A percentile compares a stretch with the other conserved stretches of the same genome.
Evolutionary conservation across 2,888 invertebrate species (phyloP).

Genomic region (Brenthis hecate): DNA sequence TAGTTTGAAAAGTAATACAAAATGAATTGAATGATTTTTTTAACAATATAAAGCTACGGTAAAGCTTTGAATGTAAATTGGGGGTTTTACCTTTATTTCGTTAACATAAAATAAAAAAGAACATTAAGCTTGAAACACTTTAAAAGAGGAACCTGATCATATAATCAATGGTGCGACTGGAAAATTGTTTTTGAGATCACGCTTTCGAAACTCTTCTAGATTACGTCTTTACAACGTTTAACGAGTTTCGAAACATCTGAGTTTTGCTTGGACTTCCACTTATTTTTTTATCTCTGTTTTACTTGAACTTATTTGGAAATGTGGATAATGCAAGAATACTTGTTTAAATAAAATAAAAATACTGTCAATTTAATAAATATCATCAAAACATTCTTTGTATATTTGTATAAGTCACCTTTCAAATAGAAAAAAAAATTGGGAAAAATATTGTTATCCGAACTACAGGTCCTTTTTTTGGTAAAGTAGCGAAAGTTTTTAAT

Average conservation of each 20-base stretch:
- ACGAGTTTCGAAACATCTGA: neutral
- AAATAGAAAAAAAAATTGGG: too few species aligned
- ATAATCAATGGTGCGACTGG: neutral
- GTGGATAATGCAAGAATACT: too few species aligned
- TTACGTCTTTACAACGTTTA: neutral
- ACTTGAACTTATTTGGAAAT: too few species aligned
- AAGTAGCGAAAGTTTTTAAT: too few species aligned
- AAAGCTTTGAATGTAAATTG: conserved; percentile 3
- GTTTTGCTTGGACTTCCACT: neutral
- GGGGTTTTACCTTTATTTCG: neutral
- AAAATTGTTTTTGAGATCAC: neutral
- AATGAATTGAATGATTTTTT: neutral
- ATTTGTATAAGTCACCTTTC: too few species aligned
- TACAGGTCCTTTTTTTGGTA: too few species aligned
- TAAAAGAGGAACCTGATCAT: neutral
- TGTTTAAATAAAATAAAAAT: too few species aligned
- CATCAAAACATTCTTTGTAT: too few species aligned
- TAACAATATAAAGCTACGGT: neutral
- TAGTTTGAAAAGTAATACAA: neutral
- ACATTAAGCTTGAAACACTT: neutral
- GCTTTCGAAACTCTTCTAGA: neutral
- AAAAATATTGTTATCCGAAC: too few species aligned
- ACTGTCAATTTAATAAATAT: too few species aligned
- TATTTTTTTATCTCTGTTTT: too few species aligned
- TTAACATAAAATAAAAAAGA: neutral